phyloP scores from a whole-genome alignment of 1,140 invertebrate genomes.

The Aphidius ervi region DNA sequence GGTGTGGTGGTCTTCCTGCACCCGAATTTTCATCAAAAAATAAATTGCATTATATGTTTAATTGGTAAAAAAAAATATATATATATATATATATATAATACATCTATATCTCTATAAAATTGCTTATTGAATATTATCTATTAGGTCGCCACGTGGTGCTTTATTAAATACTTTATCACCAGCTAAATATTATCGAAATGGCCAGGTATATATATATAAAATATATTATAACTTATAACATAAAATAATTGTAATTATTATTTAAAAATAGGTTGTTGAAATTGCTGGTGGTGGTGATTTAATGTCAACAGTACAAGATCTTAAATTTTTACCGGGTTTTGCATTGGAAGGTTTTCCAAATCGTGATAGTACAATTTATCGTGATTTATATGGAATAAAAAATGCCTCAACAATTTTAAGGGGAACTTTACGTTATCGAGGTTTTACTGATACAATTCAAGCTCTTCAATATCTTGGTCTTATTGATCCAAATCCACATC shows the following conservation, averaged over 20 bases:
- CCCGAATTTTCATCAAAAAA: constrained; percentile 89
- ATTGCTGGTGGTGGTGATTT: constrained; percentile 85
- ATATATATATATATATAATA: too few species aligned
- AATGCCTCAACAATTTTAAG: constrained; percentile 85
- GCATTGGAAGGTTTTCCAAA: constrained; percentile 95
- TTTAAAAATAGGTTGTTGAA: constrained; percentile 68
- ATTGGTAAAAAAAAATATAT: constrained; percentile 67
- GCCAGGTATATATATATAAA: constrained; percentile 58
- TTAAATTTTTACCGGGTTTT: constrained; percentile 95
- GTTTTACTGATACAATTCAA: constrained; percentile 84
- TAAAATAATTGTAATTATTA: too few species aligned
- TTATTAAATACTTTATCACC: constrained; percentile 83
- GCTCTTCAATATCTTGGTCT: constrained; percentile 83
- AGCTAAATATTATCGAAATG: constrained; percentile 83
- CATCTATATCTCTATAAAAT: too few species aligned
- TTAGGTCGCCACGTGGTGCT: constrained; percentile 75
- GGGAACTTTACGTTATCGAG: constrained; percentile 87
- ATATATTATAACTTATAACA: too few species aligned
- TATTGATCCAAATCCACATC: constrained; percentile 80
- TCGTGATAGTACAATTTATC: constrained; percentile 89
- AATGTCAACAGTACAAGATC: constrained; percentile 70
- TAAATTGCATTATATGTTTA: constrained; percentile 95
- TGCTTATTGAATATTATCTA: too few species aligned
- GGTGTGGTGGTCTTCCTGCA: constrained; percentile 93
- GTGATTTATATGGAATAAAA: constrained; percentile 78